Conservation (phyloP, 2,888 invertebrate genomes). For the Torymus texanus region DNA sequence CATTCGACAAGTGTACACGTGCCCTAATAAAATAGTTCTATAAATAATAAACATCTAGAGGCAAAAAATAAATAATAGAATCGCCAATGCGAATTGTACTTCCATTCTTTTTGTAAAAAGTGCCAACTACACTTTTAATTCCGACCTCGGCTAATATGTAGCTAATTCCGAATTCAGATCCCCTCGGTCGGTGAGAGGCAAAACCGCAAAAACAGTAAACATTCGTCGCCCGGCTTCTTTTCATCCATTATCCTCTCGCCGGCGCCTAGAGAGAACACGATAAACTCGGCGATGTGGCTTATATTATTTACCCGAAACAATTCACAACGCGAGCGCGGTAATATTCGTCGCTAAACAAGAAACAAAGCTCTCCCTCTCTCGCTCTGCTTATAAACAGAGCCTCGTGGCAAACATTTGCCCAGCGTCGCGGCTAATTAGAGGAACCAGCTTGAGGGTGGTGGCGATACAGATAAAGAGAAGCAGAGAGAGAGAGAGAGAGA, state of each 20-base stretch:
- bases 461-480: neutral
- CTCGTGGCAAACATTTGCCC: slow-evolving; percentile 52
- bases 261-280: neutral
- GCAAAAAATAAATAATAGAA: no score
- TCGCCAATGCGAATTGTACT: no score
- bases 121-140: no score
- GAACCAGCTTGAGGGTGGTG: slow-evolving; percentile 36
- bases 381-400: slow-evolving; percentile 46
- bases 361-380: slow-evolving; percentile 23
- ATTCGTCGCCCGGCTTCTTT: neutral
- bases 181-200: no score
- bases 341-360: slow-evolving; percentile 47
- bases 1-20: no score
- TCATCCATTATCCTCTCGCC: neutral
- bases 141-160: no score
- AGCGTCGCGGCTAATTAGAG: slow-evolving; percentile 53
- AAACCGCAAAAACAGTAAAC: slow-evolving; percentile 67
- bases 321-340: slow-evolving; percentile 22
- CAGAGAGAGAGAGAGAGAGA: neutral
- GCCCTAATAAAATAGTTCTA: no score
- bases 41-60: no score
- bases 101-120: no score
- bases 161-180: no score
- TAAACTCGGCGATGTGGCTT: neutral
- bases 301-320: slow-evolving; percentile 49